Evolutionary conservation across 1,140 invertebrate genomes (phyloP), one percentile per base, ranked within the genome.

Genomic region (Cylas formicarius): DNA sequence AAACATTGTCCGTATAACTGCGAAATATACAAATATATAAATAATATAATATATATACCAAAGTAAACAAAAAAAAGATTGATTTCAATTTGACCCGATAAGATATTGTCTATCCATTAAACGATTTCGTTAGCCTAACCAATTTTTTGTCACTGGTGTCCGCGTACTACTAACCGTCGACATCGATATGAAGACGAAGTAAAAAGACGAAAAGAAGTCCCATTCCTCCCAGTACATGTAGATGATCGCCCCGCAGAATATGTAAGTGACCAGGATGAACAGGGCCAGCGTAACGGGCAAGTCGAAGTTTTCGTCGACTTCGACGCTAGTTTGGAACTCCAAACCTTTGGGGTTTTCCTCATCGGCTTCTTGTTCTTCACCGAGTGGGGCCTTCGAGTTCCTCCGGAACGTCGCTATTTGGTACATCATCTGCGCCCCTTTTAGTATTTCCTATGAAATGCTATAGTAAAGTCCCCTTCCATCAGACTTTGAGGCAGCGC

Each of bases 161-260:
- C n/a, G n/a, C n/a, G n/a, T n/a, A n/a, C n/a, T n/a, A n/a, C n/a
- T n/a, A n/a, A 96, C 93, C 1, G 91, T 95, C 0, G 88, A 89
- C 78, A 94, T 87, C 0, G 89, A 92, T 51, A 95, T 90, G 61
- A 93, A 95, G 8, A 94, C 86, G 58, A 94, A 96, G 61, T 96
- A 96, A 60, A 95, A 92, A 0, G 89, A 81, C 43, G 90, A 84
- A 48, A 93, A 84, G 57, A 89, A 84, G 1, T 72, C 70, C 91
- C 91, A 96, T 0, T 58, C 52, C 56, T 93, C 86, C 75, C 84
- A 86, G 7, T 81, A 60, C 4, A 74, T 78, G 58, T 90, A 94
- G 1, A 86, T 70, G 0, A 78, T 69, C 0, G 87, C 86, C 2
- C 92, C 91, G 26, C 84, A 64, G 31, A 92, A 77, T 8, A 95